Conservation (phyloP, 2,888 invertebrate genomes). For the Doris montereyensis region DNA sequence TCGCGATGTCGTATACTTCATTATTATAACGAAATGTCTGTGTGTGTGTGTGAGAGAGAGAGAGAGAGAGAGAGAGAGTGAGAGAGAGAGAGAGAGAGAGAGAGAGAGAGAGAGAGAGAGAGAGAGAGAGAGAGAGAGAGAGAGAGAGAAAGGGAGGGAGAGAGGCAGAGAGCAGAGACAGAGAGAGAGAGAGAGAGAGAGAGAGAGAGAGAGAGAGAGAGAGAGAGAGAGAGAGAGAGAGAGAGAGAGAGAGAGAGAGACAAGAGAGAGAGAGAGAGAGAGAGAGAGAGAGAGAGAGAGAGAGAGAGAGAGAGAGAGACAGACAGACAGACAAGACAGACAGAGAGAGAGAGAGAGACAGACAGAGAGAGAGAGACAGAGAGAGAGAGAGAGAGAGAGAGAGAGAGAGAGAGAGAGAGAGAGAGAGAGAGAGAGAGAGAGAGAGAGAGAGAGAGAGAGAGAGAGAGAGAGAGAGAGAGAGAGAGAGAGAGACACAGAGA, state of each 20-base stretch:
- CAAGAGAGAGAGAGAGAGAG: not conserved
- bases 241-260: conserved; percentile 1
- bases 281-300: conserved; percentile 33
- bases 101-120: conserved; percentile 8
- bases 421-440: conserved; percentile 18
- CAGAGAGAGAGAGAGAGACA: conserved; percentile 25
- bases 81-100: conserved; percentile 1
- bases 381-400: conserved; percentile 32
- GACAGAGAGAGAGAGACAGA: conserved; percentile 17
- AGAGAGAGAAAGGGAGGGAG: not conserved
- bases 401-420: conserved; percentile 27
- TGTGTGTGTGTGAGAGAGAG: not conserved
- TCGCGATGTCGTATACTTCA: too few relatives aligned
- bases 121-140: conserved; percentile 22
- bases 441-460: conserved; percentile 29
- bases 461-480: conserved; percentile 17
- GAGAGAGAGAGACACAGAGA: conserved; percentile 13
- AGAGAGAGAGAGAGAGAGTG: conserved; percentile 29
- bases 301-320: conserved; percentile 22
- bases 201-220: conserved; percentile 34
- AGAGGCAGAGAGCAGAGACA: not conserved
- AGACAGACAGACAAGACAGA: conserved; percentile 24
- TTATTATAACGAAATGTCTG: too few relatives aligned
- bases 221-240: conserved; percentile 27
- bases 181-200: conserved; percentile 23